Percentiles rank a stretch among this genome's conserved stretches.
Conservation (phyloP, 2,797 vertebrate species). For the Paramormyrops hopkinsi region DNA sequence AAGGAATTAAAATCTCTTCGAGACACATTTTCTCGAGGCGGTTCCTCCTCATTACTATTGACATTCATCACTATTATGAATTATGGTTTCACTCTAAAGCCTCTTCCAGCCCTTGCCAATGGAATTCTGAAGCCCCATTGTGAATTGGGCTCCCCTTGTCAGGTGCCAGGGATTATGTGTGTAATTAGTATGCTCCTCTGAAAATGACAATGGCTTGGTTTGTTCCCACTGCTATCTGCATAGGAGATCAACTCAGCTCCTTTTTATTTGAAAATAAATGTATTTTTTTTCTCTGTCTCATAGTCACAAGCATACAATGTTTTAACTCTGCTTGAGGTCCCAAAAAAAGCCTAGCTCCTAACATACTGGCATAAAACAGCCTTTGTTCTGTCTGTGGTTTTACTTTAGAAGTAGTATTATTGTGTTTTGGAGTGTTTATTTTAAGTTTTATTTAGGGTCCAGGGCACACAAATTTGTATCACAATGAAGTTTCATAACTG, state of each 20-base stretch:
- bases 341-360: background rate
- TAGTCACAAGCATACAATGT: background rate
- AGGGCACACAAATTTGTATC: background rate
- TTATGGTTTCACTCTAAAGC: conserved; percentile 13
- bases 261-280: conserved; percentile 15
- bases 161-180: conserved; percentile 47
- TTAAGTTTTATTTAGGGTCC: background rate
- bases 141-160: conserved; percentile 40
- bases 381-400: background rate
- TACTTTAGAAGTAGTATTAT: background rate
- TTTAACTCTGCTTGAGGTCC: background rate
- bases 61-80: conserved; percentile 20
- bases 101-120: conserved; percentile 23
- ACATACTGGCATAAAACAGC: background rate
- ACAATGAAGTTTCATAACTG: background rate
- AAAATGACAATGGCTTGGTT: conserved; percentile 47
- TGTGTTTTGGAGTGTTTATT: background rate
- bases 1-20: background rate
- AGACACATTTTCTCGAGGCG: background rate
- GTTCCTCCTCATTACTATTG: background rate
- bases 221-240: conserved; percentile 42
- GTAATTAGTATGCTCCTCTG: conserved; percentile 41
- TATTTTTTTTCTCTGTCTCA: background rate
- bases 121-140: conserved; percentile 24
- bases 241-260: conserved; percentile 34